Conservation (phyloP, 2,113 vertebrate genomes). For the Vicugna pacos region DNA sequence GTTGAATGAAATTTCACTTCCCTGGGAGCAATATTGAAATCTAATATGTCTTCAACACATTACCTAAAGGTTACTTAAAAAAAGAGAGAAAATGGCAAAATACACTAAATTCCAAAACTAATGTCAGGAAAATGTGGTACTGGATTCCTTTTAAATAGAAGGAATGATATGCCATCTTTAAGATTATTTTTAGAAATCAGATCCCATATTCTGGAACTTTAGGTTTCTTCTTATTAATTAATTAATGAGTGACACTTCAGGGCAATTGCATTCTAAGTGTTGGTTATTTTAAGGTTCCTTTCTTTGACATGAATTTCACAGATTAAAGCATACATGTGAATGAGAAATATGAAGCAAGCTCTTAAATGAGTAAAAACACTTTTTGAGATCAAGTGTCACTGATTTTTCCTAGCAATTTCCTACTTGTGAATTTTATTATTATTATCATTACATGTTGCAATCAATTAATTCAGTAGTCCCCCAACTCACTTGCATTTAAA, state of each 20-base stretch:
- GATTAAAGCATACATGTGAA: background rate
- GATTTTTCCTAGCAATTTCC: background rate
- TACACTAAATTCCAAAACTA: background rate
- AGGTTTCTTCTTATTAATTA: slow-evolving; percentile 23
- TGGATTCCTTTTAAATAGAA: background rate
- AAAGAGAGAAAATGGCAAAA: background rate
- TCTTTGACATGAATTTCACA: slow-evolving; percentile 21
- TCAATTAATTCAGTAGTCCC: background rate
- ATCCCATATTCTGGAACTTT: background rate
- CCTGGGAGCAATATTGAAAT: slow-evolving; percentile 50
- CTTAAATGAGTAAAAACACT: background rate
- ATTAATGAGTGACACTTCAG: background rate
- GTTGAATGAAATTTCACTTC: slow-evolving; percentile 68
- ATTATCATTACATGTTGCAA: background rate
- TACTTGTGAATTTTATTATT: background rate
- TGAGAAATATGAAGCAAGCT: background rate
- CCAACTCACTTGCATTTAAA: background rate
- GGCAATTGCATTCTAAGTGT: background rate
- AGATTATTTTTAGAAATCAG: slow-evolving; percentile 10
- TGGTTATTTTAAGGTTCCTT: background rate
- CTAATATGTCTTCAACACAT: slow-evolving; percentile 2
- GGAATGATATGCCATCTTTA: background rate
- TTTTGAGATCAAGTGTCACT: background rate
- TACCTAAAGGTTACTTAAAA: background rate
- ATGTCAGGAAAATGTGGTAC: background rate